phyloP scores from a whole-genome alignment of 2,797 vertebrate species.

The Eupleurogrammus muticus region DNA sequence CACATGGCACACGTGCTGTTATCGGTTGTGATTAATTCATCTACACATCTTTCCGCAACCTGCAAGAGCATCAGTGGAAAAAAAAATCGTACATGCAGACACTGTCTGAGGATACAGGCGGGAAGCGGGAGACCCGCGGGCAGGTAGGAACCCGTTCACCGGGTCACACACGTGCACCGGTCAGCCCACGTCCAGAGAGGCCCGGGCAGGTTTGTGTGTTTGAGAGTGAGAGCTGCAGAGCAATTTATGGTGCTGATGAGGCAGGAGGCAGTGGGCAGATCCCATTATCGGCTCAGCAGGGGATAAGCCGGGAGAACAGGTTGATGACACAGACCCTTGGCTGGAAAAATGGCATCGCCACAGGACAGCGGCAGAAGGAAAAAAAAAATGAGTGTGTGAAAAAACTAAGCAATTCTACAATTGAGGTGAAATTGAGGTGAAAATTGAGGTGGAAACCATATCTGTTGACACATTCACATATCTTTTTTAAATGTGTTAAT shows the following conservation, averaged over 20 bases:
- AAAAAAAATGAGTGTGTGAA: not conserved
- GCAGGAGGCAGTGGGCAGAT: slow-evolving; percentile 57
- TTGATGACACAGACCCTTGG: slow-evolving; percentile 59
- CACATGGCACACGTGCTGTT: not conserved
- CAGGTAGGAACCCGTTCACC: not conserved
- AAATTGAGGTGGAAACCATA: not conserved
- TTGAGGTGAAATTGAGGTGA: not conserved
- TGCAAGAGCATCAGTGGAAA: not conserved
- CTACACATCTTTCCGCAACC: not conserved
- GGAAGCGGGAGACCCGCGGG: not conserved
- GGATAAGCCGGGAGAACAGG: slow-evolving; percentile 69
- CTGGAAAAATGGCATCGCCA: slow-evolving; percentile 30
- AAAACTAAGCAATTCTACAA: not conserved
- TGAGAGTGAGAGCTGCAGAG: slow-evolving; percentile 21
- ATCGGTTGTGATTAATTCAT: not conserved
- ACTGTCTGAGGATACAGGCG: not conserved
- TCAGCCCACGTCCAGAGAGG: not conserved
- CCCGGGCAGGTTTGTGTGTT: slow-evolving; percentile 1
- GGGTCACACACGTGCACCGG: not conserved
- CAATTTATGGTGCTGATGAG: slow-evolving; percentile 45
- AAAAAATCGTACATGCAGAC: not conserved
- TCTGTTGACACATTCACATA: rapidly evolving
- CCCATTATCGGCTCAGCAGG: slow-evolving; percentile 77
- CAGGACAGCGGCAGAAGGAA: not conserved
- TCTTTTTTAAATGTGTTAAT: not conserved